These are phyloP conservation scores for Aix galericulata DNA, from an alignment of 2,113 vertebrate genomes.

Conservation along the genomic window DNA sequence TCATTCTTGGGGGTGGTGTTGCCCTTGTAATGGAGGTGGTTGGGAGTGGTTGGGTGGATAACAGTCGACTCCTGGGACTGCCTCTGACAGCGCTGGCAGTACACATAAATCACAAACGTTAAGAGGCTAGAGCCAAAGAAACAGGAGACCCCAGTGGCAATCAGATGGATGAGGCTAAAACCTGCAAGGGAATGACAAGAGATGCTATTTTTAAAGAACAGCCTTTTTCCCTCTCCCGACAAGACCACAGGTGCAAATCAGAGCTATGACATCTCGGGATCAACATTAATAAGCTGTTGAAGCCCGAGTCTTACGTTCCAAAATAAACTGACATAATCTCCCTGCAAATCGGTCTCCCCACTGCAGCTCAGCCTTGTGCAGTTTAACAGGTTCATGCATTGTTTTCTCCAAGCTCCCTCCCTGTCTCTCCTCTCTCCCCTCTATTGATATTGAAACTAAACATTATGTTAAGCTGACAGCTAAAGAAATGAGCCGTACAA, in stretches of 20 bases:
- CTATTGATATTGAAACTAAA: slow-evolving; percentile 72
- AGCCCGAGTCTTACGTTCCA: slow-evolving; percentile 8
- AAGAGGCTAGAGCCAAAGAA: slow-evolving; percentile 95
- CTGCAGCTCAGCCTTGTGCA: slow-evolving; percentile 43
- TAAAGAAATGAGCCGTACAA: slow-evolving; percentile 65
- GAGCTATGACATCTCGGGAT: neutral
- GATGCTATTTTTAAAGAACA: slow-evolving; percentile 19
- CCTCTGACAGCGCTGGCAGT: slow-evolving; percentile 93
- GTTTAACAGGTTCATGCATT: slow-evolving; percentile 59
- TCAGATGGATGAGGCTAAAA: slow-evolving; percentile 93
- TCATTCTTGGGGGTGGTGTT: slow-evolving; percentile 98
- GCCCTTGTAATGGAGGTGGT: slow-evolving; percentile 97
- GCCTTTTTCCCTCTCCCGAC: neutral
- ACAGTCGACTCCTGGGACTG: slow-evolving; percentile 95
- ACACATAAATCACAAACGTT: slow-evolving; percentile 93
- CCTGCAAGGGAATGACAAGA: slow-evolving; percentile 74
- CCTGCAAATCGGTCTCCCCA: slow-evolving; percentile 24
- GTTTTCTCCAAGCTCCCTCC: slow-evolving; percentile 54
- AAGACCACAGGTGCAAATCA: slow-evolving; percentile 59
- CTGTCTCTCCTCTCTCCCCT: slow-evolving; percentile 39
- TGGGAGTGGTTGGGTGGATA: slow-evolving; percentile 96
- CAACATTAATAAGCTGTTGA: slow-evolving; percentile 53
- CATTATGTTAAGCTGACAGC: slow-evolving; percentile 72
- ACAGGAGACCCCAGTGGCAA: slow-evolving; percentile 94
- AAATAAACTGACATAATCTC: slow-evolving; percentile 52